Base-by-base conservation (phyloP, 2,888 invertebrate species). In the Unio pictorum region DNA sequence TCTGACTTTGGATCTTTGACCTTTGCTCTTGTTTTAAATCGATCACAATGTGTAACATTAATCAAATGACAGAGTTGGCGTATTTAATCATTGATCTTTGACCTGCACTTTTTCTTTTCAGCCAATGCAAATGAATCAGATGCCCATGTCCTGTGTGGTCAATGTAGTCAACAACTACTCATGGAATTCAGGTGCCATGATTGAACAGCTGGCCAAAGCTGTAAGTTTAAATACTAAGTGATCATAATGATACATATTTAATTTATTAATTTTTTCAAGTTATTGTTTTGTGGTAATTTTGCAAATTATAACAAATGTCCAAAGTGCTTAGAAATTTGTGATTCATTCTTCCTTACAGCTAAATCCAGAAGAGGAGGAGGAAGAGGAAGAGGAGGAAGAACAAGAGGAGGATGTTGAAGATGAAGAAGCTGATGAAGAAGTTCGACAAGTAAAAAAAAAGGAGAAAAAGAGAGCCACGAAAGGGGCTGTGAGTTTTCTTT, bases 341-440 rank as follows among this genome's bases (percentile, higher is more conserved):
- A 26, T 20, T 23, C 67, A 30, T 28, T 23, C 23, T 26, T 34
- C 15, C 26, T 28, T 55, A 54, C 64, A 64, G 55, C 55, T 64
- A 26, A 56, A 64, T 54, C 64, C 26, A 18, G 62, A 15, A 26
- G 20, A 26, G 11, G 67, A 61, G 15, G 20, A 15, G 3, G 67
- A 61, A 4, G 55, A 66, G 59, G 56, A 56, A 4, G 56, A 66
- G 58, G 57, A 66, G 58, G 58, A 56, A n/a, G 56, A 55, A 20
- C 34, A 23, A 28, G 57, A 58, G 20, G 59, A 66, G 58, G 65
- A 66, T 4, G 65, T 20, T 18, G 20, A 58, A n/a, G 65, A 66
- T 84, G 58, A 81, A 81, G 64, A 72, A 66, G 17, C 71, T 74
- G 64, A 79, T 45, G 45, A 45, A 45, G 45, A 45, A 45, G 45